These are phyloP conservation scores for Takifugu flavidus DNA, from an alignment of 2,113 vertebrate genomes.

Conservation along the genomic window DNA sequence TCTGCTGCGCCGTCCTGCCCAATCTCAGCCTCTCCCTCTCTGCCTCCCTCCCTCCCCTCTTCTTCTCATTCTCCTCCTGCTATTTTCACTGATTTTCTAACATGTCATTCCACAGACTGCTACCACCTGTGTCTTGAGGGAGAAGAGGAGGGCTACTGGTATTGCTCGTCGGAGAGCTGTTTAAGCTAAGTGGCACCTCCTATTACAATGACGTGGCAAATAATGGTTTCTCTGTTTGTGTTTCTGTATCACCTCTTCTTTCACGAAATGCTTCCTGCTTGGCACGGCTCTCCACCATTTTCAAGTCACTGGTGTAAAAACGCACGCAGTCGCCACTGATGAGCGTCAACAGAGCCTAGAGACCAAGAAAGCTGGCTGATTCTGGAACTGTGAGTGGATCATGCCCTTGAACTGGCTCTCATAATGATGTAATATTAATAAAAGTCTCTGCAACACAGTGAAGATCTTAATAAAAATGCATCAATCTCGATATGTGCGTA, in stretches of 20 bases:
- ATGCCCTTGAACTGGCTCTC: conserved; percentile 46
- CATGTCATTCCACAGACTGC: conserved; percentile 45
- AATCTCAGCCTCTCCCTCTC: conserved; percentile 43
- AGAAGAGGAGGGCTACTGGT: conserved; percentile 19
- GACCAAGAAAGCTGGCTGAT: conserved; percentile 45
- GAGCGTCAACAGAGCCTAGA: conserved; percentile 38
- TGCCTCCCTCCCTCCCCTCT: background rate
- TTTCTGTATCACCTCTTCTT: conserved; percentile 47
- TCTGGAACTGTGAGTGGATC: conserved; percentile 29
- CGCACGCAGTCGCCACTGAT: conserved; percentile 43
- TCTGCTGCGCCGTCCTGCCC: conserved; percentile 33
- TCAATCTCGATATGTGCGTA: conserved; percentile 41
- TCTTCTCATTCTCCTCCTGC: conserved; percentile 22
- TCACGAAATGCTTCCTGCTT: conserved; percentile 31
- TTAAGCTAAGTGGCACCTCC: conserved; percentile 68
- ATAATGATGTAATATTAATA: conserved; percentile 57
- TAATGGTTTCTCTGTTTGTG: conserved; percentile 29
- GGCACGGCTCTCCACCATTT: conserved; percentile 26
- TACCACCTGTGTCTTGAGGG: conserved; percentile 57
- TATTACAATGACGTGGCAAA: conserved; percentile 54
- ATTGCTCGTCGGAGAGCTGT: conserved; percentile 51
- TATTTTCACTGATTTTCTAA: conserved; percentile 53
- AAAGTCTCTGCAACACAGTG: conserved; percentile 55
- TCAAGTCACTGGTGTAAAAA: conserved; percentile 47
- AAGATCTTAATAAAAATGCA: conserved; percentile 63